A percentile compares a stretch with the other conserved stretches of the same genome.
Evolutionary conservation across 1,140 invertebrate species (phyloP).

Genomic region (Aphaenogaster floridana): DNA sequence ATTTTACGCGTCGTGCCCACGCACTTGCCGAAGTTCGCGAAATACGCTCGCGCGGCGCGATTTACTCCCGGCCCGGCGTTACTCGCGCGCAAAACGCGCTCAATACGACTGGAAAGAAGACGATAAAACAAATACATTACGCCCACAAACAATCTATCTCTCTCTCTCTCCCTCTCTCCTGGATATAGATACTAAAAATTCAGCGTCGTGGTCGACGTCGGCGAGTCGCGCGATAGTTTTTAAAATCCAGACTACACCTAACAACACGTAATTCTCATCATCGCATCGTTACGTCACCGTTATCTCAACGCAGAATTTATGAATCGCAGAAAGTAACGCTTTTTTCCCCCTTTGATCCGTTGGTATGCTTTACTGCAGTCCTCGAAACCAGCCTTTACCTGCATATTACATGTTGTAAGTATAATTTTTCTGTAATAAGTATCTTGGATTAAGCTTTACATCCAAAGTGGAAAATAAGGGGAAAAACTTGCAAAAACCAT

Average conservation of each 20-base stretch:
- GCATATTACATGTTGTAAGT: too few species aligned
- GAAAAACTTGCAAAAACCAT: too few species aligned
- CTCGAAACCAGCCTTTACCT: too few species aligned
- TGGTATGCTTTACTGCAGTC: too few species aligned
- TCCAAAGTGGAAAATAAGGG: too few species aligned
- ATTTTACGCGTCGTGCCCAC: not conserved
- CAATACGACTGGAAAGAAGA: not conserved
- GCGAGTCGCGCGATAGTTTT: not conserved
- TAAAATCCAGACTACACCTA: not conserved
- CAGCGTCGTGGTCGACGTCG: not conserved
- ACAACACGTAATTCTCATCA: not conserved
- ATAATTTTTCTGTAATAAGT: too few species aligned
- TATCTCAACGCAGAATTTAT: constrained; percentile 6
- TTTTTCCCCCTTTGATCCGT: too few species aligned
- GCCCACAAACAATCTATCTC: not conserved
- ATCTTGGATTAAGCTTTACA: too few species aligned
- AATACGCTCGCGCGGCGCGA: not conserved
- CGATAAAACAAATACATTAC: constrained; percentile 13
- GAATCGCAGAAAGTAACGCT: not conserved
- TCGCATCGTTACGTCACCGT: not conserved
- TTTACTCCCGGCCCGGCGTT: not conserved
- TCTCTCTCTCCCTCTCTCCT: not conserved
- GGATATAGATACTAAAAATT: not conserved
- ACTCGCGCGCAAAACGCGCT: not conserved
- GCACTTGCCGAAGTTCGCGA: not conserved